phyloP scores from a whole-genome alignment of 2,888 invertebrate genomes.

The Emmelina monodactyla region DNA sequence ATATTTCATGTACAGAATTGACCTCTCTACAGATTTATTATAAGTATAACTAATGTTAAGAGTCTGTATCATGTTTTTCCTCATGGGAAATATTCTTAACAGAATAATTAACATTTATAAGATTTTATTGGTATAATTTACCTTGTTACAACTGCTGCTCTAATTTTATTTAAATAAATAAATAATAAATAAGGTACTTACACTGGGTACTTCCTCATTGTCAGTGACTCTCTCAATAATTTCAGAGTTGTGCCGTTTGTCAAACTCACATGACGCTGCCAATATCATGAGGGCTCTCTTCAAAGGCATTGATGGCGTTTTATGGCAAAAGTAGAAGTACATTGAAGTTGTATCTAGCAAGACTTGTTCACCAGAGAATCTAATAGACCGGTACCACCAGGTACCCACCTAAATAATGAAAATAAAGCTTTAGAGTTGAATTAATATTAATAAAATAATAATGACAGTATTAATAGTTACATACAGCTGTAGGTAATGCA shows the following conservation, averaged over 20 bases:
- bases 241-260: constrained; percentile 92
- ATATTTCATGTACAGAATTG: too few species aligned
- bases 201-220: constrained; percentile 91
- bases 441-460: constrained; percentile 8
- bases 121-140: neutral
- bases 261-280: constrained; percentile 96
- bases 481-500: constrained; percentile 84
- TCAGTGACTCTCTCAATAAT: constrained; percentile 92
- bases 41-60: neutral
- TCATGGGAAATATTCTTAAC: neutral
- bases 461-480: constrained; percentile 22
- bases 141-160: neutral
- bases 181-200: constrained; percentile 46
- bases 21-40: too few species aligned
- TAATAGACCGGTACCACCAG: constrained; percentile 99
- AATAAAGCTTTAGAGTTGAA: neutral
- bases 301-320: constrained; percentile 93
- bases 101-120: neutral
- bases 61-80: neutral
- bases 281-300: constrained; percentile 97
- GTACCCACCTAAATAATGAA: constrained; percentile 74
- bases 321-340: constrained; percentile 95
- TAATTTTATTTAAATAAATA: neutral
- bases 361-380: constrained; percentile 97
- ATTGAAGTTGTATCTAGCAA: constrained; percentile 95